Evolutionary conservation across 2,888 invertebrate species (phyloP).

Genomic region (Empis livida): DNA sequence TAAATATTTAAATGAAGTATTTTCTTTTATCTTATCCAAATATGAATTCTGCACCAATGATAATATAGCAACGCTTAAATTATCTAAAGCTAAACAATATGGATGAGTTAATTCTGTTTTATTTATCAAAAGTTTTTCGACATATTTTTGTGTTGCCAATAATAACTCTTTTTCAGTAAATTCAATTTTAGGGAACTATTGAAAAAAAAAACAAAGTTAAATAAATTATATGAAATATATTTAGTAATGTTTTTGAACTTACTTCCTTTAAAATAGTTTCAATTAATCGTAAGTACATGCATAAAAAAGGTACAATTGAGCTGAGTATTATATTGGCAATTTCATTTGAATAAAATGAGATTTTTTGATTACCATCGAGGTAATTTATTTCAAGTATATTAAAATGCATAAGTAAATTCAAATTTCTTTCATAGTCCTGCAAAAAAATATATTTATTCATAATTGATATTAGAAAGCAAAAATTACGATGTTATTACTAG

Average conservation of each 20-base stretch:
- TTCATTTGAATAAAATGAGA: slow-evolving; percentile 35
- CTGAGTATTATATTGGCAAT: slow-evolving; percentile 43
- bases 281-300: slow-evolving; percentile 43
- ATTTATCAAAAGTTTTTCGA: slow-evolving; percentile 40
- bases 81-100: slow-evolving; percentile 60
- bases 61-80: slow-evolving; percentile 42
- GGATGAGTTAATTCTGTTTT: slow-evolving; percentile 43
- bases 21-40: slow-evolving; percentile 19
- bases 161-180: slow-evolving; percentile 42
- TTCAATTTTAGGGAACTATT: slow-evolving; percentile 21
- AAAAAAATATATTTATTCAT: slow-evolving; percentile 31
- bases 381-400: slow-evolving; percentile 24
- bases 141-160: slow-evolving; percentile 43
- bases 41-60: slow-evolving; percentile 37
- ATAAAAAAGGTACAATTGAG: slow-evolving; percentile 50
- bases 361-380: slow-evolving; percentile 19
- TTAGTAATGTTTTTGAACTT: slow-evolving; percentile 16
- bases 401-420: slow-evolving; percentile 23
- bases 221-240: not conserved
- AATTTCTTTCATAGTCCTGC: slow-evolving; percentile 18
- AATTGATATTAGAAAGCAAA: slow-evolving; percentile 24
- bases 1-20: not conserved
- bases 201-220: slow-evolving; percentile 6
- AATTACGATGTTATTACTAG: slow-evolving; percentile 27
- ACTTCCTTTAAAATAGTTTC: slow-evolving; percentile 41